phyloP scores from a whole-genome alignment of 2,113 vertebrate genomes.

The Sceloporus tristichus region DNA sequence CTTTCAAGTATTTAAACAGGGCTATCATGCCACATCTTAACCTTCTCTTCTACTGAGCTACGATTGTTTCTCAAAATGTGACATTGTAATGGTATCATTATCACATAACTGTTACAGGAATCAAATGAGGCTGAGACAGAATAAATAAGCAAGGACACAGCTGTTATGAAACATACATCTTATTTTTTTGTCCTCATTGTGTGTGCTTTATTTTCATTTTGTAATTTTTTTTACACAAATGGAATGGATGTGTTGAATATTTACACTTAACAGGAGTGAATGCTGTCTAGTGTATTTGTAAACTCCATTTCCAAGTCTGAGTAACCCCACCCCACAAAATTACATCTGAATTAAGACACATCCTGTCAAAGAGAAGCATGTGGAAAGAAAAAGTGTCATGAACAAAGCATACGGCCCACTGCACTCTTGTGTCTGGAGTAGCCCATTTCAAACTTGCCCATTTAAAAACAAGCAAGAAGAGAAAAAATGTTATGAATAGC shows the following conservation, averaged over 20 bases:
- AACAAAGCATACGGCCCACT: conserved; percentile 73
- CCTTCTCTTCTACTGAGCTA: neutral
- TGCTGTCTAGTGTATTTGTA: conserved; percentile 80
- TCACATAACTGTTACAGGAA: conserved; percentile 73
- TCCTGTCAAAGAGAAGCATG: conserved; percentile 69
- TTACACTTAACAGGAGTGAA: conserved; percentile 84
- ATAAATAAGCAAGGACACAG: conserved; percentile 81
- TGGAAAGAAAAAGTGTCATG: conserved; percentile 22
- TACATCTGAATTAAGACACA: conserved; percentile 74
- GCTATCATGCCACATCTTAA: too few species aligned
- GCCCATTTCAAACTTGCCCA: conserved; percentile 57
- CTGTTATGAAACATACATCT: conserved; percentile 87
- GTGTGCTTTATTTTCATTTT: conserved; percentile 83
- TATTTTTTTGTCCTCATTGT: conserved; percentile 77
- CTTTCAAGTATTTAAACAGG: too few species aligned
- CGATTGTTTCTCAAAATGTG: conserved; percentile 12
- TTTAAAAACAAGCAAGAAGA: conserved; percentile 61
- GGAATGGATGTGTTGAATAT: conserved; percentile 83
- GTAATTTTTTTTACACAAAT: conserved; percentile 83
- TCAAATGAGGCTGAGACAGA: conserved; percentile 65
- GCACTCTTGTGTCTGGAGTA: conserved; percentile 65
- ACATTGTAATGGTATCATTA: conserved; percentile 78
- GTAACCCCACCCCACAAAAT: conserved; percentile 56
- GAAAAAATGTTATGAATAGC: conserved; percentile 45
- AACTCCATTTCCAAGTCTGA: conserved; percentile 77